Evolutionary conservation across 2,888 invertebrate genomes (phyloP), one percentile per base, ranked within the genome.

Genomic region (Cactoblastis cactorum): DNA sequence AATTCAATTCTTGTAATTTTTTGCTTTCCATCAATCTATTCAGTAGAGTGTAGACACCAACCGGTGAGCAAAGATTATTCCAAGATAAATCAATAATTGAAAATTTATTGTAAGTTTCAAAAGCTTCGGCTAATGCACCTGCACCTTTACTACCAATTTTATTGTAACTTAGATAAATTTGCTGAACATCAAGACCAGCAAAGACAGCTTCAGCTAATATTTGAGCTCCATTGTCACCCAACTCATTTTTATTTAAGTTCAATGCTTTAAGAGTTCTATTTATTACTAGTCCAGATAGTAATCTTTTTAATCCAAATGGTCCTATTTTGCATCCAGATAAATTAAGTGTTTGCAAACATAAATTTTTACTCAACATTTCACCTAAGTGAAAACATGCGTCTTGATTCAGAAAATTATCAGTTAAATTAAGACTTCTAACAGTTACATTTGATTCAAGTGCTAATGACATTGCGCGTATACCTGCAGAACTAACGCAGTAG

Each of bases 321-420:
- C 84, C 84, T 28, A 85, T 79, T 56, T 66, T 73, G 55, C 87
- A 87, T 1, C 85, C 83, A n/a, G 67, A 54, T 33, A 87, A 61
- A 56, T 73, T 77, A 9, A 87, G 57, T 50, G 80, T 76, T 12
- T 56, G 49, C 28, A 87, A 52, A 1, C 62, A 61, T 8, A 53
- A 61, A 57, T 87, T 85, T 1, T 38, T 58, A 11, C 57, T 55
- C 6, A 86, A 58, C 80, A 86, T 74, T 37, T 75, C 69, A 1
- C 82, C 74, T 49, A 87, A 63, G 68, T 87, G 86, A 50, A 62
- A 82, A 37, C 80, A 82, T 2, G 80, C 74, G 49, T 87, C 86
- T 14, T 63, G 51, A 32, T 61, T 73, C 2, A 87, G 66, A 55
- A 77, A 83, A 61, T 77, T 87, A 50, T 79, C 82, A 5, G 77